Evolutionary conservation across 2,888 invertebrate genomes (phyloP).

Genomic region (Limnephilus marmoratus): DNA sequence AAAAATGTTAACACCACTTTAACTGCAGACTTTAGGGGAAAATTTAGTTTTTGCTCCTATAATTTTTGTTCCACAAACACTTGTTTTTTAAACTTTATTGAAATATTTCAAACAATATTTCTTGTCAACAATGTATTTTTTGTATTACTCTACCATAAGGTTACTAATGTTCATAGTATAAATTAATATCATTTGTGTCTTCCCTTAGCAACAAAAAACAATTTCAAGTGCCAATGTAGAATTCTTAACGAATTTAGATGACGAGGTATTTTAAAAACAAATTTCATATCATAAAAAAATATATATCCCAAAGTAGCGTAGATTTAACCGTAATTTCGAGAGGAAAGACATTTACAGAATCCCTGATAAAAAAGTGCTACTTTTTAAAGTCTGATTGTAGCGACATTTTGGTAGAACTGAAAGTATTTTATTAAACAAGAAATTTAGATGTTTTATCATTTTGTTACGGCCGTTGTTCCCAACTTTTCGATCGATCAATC

Average conservation of each 20-base stretch:
- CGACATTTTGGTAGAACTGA: not conserved
- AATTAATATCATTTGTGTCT: conserved; percentile 12
- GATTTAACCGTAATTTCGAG: not conserved
- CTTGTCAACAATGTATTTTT: not conserved
- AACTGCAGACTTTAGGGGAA: not conserved
- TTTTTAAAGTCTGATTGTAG: not conserved
- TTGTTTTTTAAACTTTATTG: not conserved
- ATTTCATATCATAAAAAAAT: not conserved
- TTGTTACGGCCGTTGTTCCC: not conserved
- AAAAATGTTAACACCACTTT: not conserved
- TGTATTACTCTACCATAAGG: not conserved
- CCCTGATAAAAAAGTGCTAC: not conserved
- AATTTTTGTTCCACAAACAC: not conserved
- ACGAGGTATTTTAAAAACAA: conserved; percentile 24
- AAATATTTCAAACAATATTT: not conserved
- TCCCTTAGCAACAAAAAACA: conserved; percentile 17
- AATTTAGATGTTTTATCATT: not conserved
- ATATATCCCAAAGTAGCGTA: not conserved
- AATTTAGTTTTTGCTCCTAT: not conserved
- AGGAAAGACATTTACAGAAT: not conserved
- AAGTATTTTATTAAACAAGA: not conserved
- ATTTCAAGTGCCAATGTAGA: conserved; percentile 38
- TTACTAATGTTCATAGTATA: not conserved
- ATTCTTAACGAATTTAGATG: not conserved
- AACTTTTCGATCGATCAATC: no score